phyloP scores from a whole-genome alignment of 2,888 invertebrate species.

The Tipula helvola region DNA sequence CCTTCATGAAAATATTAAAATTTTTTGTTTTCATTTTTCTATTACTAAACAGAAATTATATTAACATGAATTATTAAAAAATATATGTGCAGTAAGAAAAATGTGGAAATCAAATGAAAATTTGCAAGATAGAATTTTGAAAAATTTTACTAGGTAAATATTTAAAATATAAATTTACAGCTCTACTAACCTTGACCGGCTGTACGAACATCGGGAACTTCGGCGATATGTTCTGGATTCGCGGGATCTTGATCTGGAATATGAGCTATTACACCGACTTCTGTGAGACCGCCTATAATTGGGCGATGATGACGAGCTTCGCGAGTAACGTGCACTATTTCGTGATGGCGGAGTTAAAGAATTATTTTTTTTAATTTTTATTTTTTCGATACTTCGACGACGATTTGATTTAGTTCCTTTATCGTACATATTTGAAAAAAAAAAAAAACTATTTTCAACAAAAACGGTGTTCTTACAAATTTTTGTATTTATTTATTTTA shows the following conservation, averaged over 20 bases:
- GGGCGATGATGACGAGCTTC: not conserved
- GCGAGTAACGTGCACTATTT: not conserved
- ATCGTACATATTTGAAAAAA: not conserved
- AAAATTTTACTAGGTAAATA: not conserved
- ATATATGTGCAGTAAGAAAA: not conserved
- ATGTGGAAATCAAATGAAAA: not conserved
- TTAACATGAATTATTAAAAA: not conserved
- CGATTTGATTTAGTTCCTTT: not conserved
- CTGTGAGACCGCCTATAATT: not conserved
- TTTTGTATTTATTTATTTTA: not conserved
- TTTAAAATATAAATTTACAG: not conserved
- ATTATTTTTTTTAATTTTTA: not conserved
- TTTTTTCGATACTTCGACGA: not conserved
- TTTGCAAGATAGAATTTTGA: not conserved
- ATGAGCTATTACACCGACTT: not conserved
- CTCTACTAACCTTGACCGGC: not conserved
- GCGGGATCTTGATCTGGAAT: not conserved
- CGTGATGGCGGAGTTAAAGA: not conserved
- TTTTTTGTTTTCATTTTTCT: not conserved
- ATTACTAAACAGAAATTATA: not conserved
- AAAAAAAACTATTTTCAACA: not conserved
- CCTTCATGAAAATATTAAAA: conserved; percentile 17
- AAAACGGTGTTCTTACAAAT: not conserved
- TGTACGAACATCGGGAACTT: not conserved
- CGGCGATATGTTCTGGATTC: not conserved